Conservation (phyloP, 2,797 vertebrate genomes). For the Macroramphosus scolopax region DNA sequence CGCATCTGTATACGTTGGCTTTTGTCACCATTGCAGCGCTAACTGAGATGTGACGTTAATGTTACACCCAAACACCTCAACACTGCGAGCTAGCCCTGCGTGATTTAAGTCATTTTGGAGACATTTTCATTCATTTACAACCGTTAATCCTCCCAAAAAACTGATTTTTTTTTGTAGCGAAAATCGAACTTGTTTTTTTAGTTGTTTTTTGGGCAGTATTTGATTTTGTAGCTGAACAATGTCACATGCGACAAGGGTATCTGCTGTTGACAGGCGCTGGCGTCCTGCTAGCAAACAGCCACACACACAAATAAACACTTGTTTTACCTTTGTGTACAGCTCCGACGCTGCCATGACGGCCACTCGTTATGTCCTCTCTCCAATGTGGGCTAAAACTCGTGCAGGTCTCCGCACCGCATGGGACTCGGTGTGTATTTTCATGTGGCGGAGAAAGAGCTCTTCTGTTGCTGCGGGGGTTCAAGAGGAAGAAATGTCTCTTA, state of each 20-base stretch:
- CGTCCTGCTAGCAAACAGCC: background rate
- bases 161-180: too few relatives aligned
- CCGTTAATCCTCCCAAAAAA: too few relatives aligned
- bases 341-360: conserved; percentile 90
- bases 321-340: conserved; percentile 92
- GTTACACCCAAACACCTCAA: too few relatives aligned
- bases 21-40: too few relatives aligned
- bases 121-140: conserved; percentile 46
- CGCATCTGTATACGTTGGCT: too few relatives aligned
- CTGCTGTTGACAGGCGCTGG: too few relatives aligned
- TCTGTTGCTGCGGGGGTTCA: conserved; percentile 30
- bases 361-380: conserved; percentile 54
- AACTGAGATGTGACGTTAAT: too few relatives aligned
- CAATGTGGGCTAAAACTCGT: conserved; percentile 60
- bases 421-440: conserved; percentile 25
- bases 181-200: too few relatives aligned
- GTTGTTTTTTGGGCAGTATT: too few relatives aligned
- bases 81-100: background rate
- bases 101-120: background rate
- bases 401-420: conserved; percentile 36
- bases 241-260: background rate
- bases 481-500: conserved; percentile 39
- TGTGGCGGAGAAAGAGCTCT: conserved; percentile 15
- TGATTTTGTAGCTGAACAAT: too few relatives aligned
- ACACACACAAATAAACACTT: conserved; percentile 11